phyloP scores from a whole-genome alignment of 2,888 invertebrate genomes.

The Drosophila picticornis region DNA sequence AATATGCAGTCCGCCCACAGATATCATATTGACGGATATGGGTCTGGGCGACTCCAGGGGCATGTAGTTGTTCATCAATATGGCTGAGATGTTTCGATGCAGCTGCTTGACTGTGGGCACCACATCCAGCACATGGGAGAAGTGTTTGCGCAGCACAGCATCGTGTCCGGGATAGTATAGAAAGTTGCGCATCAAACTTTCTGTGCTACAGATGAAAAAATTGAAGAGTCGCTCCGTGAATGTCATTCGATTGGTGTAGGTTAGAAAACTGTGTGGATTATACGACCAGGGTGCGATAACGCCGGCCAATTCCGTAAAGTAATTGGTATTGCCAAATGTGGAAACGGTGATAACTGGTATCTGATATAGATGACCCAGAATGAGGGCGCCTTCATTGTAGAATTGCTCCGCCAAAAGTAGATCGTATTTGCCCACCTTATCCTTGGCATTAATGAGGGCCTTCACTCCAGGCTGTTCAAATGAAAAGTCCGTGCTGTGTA shows the following conservation, averaged over 20 bases:
- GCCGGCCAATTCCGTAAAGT: constrained; percentile 77
- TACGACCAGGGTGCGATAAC: constrained; percentile 85
- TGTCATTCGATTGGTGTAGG: constrained; percentile 84
- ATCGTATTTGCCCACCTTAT: constrained; percentile 82
- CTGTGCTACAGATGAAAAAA: constrained; percentile 76
- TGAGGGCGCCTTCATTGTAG: constrained; percentile 83
- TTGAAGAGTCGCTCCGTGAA: constrained; percentile 86
- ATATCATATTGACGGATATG: constrained; percentile 83
- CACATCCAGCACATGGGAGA: constrained; percentile 57
- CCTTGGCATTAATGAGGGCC: constrained; percentile 62
- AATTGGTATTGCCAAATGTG: constrained; percentile 81
- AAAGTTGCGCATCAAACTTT: constrained; percentile 64
- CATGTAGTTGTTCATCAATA: constrained; percentile 85
- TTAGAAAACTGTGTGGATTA: constrained; percentile 83
- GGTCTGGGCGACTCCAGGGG: constrained; percentile 84
- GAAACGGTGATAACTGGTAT: constrained; percentile 82
- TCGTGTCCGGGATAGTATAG: constrained; percentile 74
- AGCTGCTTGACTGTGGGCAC: constrained; percentile 83
- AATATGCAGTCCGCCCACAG: constrained; percentile 86
- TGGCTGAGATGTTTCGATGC: constrained; percentile 84
- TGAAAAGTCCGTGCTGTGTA: constrained; percentile 69
- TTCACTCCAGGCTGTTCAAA: constrained; percentile 69
- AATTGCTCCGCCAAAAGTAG: constrained; percentile 84
- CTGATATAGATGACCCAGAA: constrained; percentile 82
- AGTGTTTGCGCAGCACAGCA: constrained; percentile 67